Percentiles rank a stretch among this genome's conserved stretches.
phyloP scores from a whole-genome alignment of 2,888 invertebrate genomes.

The Caenorhabditis sinica region DNA sequence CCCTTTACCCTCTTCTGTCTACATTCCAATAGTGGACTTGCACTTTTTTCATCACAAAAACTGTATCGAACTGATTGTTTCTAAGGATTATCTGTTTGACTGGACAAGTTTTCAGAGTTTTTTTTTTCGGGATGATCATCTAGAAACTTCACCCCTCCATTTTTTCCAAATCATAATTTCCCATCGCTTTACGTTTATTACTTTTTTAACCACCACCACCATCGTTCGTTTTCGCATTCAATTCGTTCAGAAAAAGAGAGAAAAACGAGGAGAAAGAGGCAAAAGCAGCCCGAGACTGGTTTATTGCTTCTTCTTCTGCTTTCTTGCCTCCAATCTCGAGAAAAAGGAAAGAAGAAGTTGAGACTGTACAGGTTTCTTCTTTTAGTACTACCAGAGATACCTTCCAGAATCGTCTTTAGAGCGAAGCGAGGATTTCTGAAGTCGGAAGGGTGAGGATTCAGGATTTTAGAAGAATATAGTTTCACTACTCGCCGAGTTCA shows the following conservation, averaged over 20 bases:
- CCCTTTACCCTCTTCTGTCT: not conserved
- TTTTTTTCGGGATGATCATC: not conserved
- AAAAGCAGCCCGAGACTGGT: slow-evolving; percentile 37
- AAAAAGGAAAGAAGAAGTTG: slow-evolving; percentile 1
- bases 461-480: too few species aligned
- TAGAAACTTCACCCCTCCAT: not conserved
- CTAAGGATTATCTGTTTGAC: slow-evolving; percentile 2
- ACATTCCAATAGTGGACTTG: slow-evolving; percentile 28
- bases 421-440: not conserved
- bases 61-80: slow-evolving; percentile 16
- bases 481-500: too few species aligned
- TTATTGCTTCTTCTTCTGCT: slow-evolving; percentile 35
- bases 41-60: slow-evolving; percentile 9
- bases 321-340: slow-evolving; percentile 19
- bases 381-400: slow-evolving; percentile 3
- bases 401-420: not conserved
- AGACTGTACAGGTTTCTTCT: slow-evolving; percentile 30
- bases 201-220: slow-evolving; percentile 35
- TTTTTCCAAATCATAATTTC: slow-evolving; percentile 43
- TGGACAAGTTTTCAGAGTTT: not conserved
- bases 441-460: too few species aligned
- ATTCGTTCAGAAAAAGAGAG: slow-evolving; percentile 23
- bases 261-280: slow-evolving; percentile 2
- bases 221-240: slow-evolving; percentile 24
- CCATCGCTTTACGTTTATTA: slow-evolving; percentile 55